Evolutionary conservation across 92 coral and sea anemone species (phyloP).

Genomic region (Micromussa lordhowensis): DNA sequence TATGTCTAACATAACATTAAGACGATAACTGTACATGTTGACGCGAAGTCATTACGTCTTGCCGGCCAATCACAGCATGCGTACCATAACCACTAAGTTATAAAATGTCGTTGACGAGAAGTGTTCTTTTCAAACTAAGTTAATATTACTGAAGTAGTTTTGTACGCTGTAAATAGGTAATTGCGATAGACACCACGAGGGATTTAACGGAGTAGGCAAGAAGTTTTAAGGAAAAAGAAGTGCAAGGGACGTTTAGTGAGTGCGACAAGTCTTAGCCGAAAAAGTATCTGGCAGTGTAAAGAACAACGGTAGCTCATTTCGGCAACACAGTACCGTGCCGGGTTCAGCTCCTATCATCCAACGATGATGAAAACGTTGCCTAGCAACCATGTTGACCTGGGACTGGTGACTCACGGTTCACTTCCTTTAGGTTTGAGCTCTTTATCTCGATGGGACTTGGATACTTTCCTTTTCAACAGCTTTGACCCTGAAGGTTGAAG

Average conservation of each 20-base stretch:
- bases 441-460: background rate
- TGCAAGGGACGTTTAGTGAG: background rate
- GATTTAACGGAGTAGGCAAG: background rate
- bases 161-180: background rate
- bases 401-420: background rate
- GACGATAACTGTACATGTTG: background rate
- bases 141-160: background rate
- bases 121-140: background rate
- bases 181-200: background rate
- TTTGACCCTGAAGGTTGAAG: background rate
- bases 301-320: background rate
- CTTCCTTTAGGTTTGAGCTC: background rate
- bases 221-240: background rate
- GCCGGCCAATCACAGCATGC: background rate
- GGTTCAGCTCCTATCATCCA: background rate
- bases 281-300: background rate
- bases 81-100: background rate
- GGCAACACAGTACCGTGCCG: background rate
- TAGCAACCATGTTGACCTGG: background rate
- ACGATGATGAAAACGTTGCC: too few relatives aligned
- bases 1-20: background rate
- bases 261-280: background rate
- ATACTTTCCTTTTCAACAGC: background rate
- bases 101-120: background rate
- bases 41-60: background rate